These are phyloP conservation scores for Xenus cinereus DNA, from an alignment of 2,113 vertebrate genomes.

Conservation along the genomic window DNA sequence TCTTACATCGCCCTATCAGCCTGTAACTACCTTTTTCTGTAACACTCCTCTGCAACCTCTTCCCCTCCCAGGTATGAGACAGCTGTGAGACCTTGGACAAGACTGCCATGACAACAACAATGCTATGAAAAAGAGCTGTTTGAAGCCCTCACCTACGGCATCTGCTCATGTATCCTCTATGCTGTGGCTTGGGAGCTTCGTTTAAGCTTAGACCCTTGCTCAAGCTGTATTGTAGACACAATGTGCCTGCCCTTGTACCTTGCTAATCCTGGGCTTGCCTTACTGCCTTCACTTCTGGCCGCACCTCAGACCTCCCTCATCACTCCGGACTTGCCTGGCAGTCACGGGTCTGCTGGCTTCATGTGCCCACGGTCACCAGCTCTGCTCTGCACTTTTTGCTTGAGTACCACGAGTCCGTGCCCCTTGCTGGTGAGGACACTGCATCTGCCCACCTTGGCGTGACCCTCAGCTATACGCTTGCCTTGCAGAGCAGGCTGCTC, in stretches of 20 bases:
- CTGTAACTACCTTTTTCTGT: not conserved
- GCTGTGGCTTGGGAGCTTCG: not conserved
- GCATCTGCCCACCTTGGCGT: not conserved
- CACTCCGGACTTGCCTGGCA: not conserved
- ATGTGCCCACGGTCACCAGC: not conserved
- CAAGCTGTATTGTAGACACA: not conserved
- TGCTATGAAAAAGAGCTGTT: not conserved
- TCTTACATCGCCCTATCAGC: not conserved
- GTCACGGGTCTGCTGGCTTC: not conserved
- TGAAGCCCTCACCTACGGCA: accelerated
- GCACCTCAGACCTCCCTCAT: not conserved
- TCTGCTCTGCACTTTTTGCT: not conserved
- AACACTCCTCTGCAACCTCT: not conserved
- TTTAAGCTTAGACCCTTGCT: not conserved
- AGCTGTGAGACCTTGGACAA: not conserved
- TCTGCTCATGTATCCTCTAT: not conserved
- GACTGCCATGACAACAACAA: not conserved
- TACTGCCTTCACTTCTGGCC: not conserved
- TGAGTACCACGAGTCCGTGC: not conserved
- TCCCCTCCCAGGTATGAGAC: accelerated
- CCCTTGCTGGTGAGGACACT: not conserved
- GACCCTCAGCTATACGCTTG: not conserved
- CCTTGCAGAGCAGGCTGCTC: not conserved
- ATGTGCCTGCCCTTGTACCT: not conserved
- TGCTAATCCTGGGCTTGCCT: not conserved